Evolutionary conservation across 2,797 vertebrate species (phyloP).

Genomic region (Yasuhikotakia modesta): DNA sequence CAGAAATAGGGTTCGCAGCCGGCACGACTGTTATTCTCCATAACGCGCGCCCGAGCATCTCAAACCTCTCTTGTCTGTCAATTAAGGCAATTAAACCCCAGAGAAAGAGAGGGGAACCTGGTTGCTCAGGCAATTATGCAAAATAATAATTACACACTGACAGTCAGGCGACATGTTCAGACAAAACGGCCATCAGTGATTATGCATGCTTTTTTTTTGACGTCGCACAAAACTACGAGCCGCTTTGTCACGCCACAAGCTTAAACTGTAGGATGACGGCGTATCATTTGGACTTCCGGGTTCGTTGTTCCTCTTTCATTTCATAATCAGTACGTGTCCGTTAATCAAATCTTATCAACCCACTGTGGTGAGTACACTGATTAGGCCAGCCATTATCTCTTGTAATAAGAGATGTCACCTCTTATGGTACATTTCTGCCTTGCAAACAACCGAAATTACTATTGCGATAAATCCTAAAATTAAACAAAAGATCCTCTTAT

Average conservation of each 20-base stretch:
- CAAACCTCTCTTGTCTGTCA: constrained; percentile 46
- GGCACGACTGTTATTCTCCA: constrained; percentile 32
- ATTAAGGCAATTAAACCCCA: constrained; percentile 52
- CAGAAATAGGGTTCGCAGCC: constrained; percentile 58
- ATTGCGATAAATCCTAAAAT: constrained; percentile 42
- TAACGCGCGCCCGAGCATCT: constrained; percentile 12
- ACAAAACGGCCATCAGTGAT: constrained; percentile 8
- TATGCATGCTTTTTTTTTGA: constrained; percentile 5
- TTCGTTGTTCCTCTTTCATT: constrained; percentile 44
- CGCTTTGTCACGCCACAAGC: constrained; percentile 18
- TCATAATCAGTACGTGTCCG: constrained; percentile 61
- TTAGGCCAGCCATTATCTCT: constrained; percentile 51
- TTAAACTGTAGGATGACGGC: constrained; percentile 8
- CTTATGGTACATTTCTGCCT: constrained; percentile 40
- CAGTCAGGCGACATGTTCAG: constrained; percentile 24
- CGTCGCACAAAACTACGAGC: background rate
- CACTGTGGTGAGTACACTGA: constrained; percentile 55
- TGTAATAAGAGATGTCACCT: constrained; percentile 51
- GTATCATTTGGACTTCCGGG: constrained; percentile 23
- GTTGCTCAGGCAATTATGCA: constrained; percentile 47
- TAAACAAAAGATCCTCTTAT: constrained; percentile 44
- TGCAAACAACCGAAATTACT: constrained; percentile 34
- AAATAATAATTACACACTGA: constrained; percentile 54
- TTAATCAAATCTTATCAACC: constrained; percentile 70
- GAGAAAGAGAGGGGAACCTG: constrained; percentile 41